These are phyloP conservation scores for Polydrusus cervinus DNA, from an alignment of 2,888 invertebrate genomes.

Conservation along the genomic window DNA sequence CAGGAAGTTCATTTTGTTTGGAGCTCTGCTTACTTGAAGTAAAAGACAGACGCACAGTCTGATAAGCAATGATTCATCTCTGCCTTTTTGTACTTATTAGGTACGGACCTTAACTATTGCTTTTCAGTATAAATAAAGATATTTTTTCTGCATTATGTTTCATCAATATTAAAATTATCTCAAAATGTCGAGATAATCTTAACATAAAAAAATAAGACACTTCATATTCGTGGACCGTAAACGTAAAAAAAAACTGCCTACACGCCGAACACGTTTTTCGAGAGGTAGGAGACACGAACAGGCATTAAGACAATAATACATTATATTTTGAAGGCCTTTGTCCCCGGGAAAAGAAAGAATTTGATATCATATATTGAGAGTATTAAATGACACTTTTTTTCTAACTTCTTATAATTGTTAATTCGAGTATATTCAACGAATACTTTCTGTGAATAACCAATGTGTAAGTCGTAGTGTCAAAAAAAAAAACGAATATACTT, in stretches of 20 bases:
- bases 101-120: too few relatives aligned
- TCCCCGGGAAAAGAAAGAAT: background rate
- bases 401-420: background rate
- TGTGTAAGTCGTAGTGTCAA: background rate
- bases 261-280: background rate
- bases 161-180: too few relatives aligned
- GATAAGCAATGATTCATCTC: too few relatives aligned
- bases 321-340: background rate
- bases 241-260: background rate
- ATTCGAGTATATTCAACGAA: background rate
- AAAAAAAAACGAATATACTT: too few relatives aligned
- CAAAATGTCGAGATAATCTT: background rate
- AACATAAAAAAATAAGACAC: background rate
- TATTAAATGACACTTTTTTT: background rate
- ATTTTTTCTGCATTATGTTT: too few relatives aligned
- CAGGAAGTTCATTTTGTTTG: too few relatives aligned
- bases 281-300: too few relatives aligned
- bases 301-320: conserved; percentile 3
- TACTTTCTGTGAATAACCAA: background rate
- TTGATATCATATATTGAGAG: background rate
- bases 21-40: too few relatives aligned
- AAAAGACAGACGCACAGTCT: too few relatives aligned
- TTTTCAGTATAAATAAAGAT: too few relatives aligned
- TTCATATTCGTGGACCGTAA: background rate
- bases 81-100: too few relatives aligned